Evolutionary conservation across 2,113 vertebrate genomes (phyloP).

Genomic region (Callaeas wilsoni): DNA sequence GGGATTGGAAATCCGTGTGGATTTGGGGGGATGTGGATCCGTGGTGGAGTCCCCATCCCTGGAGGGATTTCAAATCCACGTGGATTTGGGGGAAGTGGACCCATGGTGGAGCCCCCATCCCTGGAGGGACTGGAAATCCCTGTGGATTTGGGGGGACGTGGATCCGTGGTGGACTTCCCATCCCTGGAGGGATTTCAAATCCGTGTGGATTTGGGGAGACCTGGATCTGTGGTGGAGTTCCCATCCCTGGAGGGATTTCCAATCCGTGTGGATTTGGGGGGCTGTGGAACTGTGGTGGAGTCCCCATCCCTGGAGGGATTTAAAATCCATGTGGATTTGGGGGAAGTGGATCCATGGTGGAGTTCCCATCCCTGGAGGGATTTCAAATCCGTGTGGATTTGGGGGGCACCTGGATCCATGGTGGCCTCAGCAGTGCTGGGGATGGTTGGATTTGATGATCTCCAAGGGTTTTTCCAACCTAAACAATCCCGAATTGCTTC

Average conservation of each 20-base stretch:
- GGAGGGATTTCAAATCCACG: neutral
- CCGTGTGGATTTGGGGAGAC: neutral
- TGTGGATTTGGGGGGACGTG: neutral
- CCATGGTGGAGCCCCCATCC: fast-evolving
- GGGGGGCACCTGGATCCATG: fast-evolving
- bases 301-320: neutral
- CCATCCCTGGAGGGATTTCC: too few relatives aligned
- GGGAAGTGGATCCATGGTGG: too few relatives aligned
- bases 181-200: neutral
- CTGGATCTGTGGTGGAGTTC: fast-evolving
- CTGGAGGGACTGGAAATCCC: neutral
- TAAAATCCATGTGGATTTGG: neutral
- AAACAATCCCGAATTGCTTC: neutral
- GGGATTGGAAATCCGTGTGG: neutral
- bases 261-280: too few relatives aligned
- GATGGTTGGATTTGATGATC: fast-evolving
- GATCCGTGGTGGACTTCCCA: neutral
- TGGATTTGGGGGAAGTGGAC: neutral
- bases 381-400: neutral
- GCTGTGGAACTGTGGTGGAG: neutral
- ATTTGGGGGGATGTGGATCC: neutral
- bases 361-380: too few relatives aligned
- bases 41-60: neutral
- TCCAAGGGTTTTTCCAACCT: neutral
- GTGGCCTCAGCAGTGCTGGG: neutral